phyloP scores from a whole-genome alignment of 2,888 invertebrate genomes.

The Caenorhabditis sp. region DNA sequence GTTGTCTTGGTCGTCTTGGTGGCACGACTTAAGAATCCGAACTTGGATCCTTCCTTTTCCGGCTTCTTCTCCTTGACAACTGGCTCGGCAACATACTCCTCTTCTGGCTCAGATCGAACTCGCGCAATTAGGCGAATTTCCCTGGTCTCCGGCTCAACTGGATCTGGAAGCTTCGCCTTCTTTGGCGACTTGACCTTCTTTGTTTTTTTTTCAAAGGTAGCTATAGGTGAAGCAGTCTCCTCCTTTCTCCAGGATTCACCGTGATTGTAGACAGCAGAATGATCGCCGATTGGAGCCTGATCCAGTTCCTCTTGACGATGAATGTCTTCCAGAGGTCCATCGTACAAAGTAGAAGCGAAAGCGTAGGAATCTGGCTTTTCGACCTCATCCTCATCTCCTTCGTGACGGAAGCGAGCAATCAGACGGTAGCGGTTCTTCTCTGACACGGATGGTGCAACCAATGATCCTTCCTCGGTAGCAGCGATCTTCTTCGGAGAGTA shows the following conservation, averaged over 20 bases:
- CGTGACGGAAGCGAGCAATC: slow-evolving; percentile 42
- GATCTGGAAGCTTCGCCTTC: neutral
- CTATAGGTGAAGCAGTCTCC: neutral
- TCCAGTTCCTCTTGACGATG: slow-evolving; percentile 25
- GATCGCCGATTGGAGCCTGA: slow-evolving; percentile 25
- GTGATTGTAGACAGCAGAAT: slow-evolving; percentile 48
- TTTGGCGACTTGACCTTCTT: slow-evolving; percentile 11
- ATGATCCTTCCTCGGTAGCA: neutral
- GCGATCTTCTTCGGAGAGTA: slow-evolving; percentile 18
- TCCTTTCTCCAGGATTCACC: slow-evolving; percentile 35
- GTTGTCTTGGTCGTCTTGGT: slow-evolving; percentile 10
- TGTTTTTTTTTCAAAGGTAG: slow-evolving; percentile 3
- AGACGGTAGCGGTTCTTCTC: no score
- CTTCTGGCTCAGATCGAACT: slow-evolving; percentile 10
- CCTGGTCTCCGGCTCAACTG: slow-evolving; percentile 24
- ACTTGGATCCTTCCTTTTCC: slow-evolving; percentile 36
- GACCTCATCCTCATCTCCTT: slow-evolving; percentile 59
- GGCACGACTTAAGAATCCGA: slow-evolving; percentile 36
- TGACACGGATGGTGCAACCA: neutral
- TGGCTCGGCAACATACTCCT: neutral
- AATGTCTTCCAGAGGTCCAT: slow-evolving; percentile 43
- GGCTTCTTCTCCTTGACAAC: slow-evolving; percentile 19
- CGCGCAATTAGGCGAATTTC: slow-evolving; percentile 47
- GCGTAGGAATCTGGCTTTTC: slow-evolving; percentile 41
- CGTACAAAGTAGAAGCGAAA: slow-evolving; percentile 22